These are phyloP conservation scores for Masticophis lateralis DNA, from an alignment of 2,797 vertebrate species.

Conservation along the genomic window DNA sequence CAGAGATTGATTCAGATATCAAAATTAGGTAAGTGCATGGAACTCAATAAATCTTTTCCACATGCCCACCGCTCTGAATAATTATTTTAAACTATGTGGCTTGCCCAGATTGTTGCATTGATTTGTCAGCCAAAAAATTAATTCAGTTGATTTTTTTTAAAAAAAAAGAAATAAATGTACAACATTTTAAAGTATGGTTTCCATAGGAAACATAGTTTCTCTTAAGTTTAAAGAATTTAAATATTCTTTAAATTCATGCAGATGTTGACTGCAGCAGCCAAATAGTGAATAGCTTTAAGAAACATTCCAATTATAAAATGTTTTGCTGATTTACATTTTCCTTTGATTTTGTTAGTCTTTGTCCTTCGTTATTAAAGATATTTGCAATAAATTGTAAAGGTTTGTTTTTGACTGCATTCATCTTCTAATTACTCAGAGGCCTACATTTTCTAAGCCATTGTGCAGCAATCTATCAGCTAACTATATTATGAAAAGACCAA, in stretches of 20 bases:
- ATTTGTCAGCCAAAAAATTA: neutral
- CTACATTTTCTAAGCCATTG: conserved; percentile 1
- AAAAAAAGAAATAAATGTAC: neutral
- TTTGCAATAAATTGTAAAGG: neutral
- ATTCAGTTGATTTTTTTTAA: neutral
- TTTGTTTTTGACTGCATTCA: conserved; percentile 8
- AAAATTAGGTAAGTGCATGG: neutral
- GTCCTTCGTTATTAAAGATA: neutral
- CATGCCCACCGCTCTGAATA: neutral
- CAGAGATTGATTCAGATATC: neutral
- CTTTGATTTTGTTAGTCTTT: neutral
- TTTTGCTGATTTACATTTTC: conserved; percentile 15
- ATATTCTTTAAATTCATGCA: conserved; percentile 8
- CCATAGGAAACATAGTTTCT: neutral
- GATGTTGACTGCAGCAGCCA: conserved; percentile 11
- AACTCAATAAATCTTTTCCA: neutral
- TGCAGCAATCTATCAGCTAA: neutral
- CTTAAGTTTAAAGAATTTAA: neutral
- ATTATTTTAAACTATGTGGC: neutral
- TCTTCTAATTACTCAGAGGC: conserved; percentile 12
- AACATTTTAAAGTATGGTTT: neutral
- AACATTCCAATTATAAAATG: neutral
- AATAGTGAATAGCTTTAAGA: neutral
- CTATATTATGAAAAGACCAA: neutral
- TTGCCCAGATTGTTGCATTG: neutral